Evolutionary conservation across 2,888 invertebrate genomes (phyloP), one percentile per base, ranked within the genome.

Genomic region (Mimas tiliae): DNA sequence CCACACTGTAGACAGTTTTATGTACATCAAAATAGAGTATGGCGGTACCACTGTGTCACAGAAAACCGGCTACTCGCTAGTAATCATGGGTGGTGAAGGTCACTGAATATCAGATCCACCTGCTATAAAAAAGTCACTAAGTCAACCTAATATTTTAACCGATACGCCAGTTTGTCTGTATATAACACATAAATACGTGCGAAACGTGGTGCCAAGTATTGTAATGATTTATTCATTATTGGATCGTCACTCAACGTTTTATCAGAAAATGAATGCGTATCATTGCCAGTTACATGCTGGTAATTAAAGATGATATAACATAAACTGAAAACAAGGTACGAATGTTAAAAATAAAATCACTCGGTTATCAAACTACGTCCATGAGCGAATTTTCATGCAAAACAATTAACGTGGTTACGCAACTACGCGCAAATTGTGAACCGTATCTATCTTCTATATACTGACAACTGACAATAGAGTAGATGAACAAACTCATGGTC

Each of bases 401-500:
- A 21, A 58, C 58, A 58, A 69, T 70, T 71, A 64, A 38, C 38
- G 62, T 53, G 69, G 66, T 72, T 72, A 72, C 70, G 70, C 72
- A 73, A 76, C 65, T 47, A 65, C 68, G 58, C 67, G 48, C 69
- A 68, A 50, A 72, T 65, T 68, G 58, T 68, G 65, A 64, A 62
- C 67, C 55, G 73, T 76, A 75, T 70, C 69, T 70, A 38, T 38
- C 58, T 65, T 19, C 48, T 58, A 47, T 53, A 42, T 14, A 72
- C 68, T 55, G 42, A 62, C 70, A 47, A 69, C 73, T n/a, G n/a
- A n/a, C 4, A 27, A 27, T 27, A 27, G 71, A 71, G 73, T 73
- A 68, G 74, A 74, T 74, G 74, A 70, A 75, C 75, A 73, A 70
- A 72, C 69, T 73, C 75, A 79, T 73, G 80, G 80, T 66, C 71